Conservation (phyloP, 2,888 invertebrate species). For the Neoscelio sp. region DNA sequence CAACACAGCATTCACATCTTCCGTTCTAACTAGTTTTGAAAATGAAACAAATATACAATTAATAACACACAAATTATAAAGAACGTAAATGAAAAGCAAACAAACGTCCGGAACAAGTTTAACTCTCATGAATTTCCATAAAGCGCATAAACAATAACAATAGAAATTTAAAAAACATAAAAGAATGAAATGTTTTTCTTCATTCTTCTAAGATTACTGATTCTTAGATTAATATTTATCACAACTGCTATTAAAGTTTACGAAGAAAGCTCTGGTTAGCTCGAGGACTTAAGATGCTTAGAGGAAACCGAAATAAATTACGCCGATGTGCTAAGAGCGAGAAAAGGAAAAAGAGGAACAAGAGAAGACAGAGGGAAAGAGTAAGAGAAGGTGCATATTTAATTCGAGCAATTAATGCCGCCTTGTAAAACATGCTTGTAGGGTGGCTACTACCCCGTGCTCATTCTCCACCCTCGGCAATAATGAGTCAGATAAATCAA, state of each 20-base stretch:
- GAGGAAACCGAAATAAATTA: constrained; percentile 82
- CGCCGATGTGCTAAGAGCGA: constrained; percentile 72
- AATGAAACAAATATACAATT: no score
- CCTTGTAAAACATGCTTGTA: constrained; percentile 83
- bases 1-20: no score
- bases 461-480: constrained; percentile 77
- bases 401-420: constrained; percentile 83
- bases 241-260: constrained; percentile 67
- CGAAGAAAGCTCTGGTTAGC: constrained; percentile 69
- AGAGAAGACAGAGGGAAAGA: constrained; percentile 60
- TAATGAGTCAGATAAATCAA: constrained; percentile 83
- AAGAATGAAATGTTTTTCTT: constrained; percentile 40
- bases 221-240: constrained; percentile 67
- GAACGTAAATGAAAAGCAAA: no score
- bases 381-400: constrained; percentile 81
- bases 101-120: no score
- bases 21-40: no score
- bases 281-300: constrained; percentile 80
- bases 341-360: constrained; percentile 66
- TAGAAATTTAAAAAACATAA: no score
- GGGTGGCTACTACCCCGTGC: constrained; percentile 78
- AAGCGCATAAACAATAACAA: no score
- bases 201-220: constrained; percentile 45
- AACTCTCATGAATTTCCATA: no score
- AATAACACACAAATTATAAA: no score